Conservation (phyloP, 2,113 vertebrate species). For the Dipodomys stephensi region DNA sequence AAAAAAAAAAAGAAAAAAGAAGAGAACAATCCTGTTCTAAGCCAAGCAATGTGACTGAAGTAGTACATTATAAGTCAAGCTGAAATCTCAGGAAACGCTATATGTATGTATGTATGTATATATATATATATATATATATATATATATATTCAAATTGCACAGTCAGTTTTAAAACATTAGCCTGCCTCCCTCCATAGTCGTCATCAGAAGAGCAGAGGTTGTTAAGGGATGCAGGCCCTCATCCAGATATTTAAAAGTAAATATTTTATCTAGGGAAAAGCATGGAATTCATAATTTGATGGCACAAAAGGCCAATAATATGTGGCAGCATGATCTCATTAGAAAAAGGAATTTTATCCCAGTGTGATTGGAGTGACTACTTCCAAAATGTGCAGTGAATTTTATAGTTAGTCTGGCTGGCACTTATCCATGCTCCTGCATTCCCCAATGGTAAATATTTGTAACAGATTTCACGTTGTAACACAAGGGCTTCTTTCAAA, state of each 20-base stretch:
- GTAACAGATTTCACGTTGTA: conserved; percentile 97
- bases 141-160: conserved; percentile 71
- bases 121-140: too few species aligned
- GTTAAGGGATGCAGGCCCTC: conserved; percentile 86
- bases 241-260: conserved; percentile 91
- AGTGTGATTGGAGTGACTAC: conserved; percentile 93
- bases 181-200: conserved; percentile 68
- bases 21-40: conserved; percentile 49
- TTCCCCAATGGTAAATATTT: conserved; percentile 98
- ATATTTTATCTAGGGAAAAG: conserved; percentile 91
- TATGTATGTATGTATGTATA: conserved; percentile 46
- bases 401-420: conserved; percentile 97
- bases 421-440: conserved; percentile 92
- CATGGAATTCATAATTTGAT: conserved; percentile 93
- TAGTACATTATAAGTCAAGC: conserved; percentile 57
- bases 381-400: conserved; percentile 97
- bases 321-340: conserved; percentile 97
- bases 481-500: conserved; percentile 98
- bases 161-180: conserved; percentile 84
- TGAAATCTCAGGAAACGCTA: conserved; percentile 80
- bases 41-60: conserved; percentile 73
- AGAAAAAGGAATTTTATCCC: conserved; percentile 96
- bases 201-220: conserved; percentile 79
- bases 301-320: conserved; percentile 94
- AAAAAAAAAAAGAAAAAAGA: not conserved